Evolutionary conservation across 35 echinoderm and acorn worm species (phyloP).

Genomic region (Holothuria glaberrima): DNA sequence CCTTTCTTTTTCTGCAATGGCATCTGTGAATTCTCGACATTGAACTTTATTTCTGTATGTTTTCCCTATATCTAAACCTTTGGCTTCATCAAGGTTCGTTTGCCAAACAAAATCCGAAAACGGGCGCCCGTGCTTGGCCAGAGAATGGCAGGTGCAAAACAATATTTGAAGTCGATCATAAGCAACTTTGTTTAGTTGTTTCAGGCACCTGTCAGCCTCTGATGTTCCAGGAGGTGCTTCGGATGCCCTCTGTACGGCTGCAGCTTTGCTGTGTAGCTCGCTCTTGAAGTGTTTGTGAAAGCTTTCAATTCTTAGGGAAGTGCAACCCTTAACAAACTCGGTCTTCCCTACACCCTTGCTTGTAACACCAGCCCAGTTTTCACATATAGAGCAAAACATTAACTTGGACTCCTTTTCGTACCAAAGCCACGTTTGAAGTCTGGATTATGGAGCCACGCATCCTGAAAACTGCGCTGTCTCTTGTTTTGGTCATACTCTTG

Average conservation of each 20-base stretch:
- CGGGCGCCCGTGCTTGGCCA: conserved; percentile 1
- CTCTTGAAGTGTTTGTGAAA: conserved; percentile 18
- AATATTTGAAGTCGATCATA: conserved; percentile 2
- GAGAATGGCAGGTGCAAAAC: conserved; percentile 42
- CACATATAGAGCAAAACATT: background rate
- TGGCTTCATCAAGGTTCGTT: conserved; percentile 1
- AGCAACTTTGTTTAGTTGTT: conserved; percentile 20
- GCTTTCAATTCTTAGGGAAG: conserved; percentile 30
- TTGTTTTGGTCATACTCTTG: conserved; percentile 26
- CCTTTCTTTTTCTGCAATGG: conserved; percentile 39
- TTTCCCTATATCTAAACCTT: conserved; percentile 33
- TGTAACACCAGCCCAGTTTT: background rate
- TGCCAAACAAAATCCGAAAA: conserved; percentile 38
- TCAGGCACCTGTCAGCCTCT: background rate
- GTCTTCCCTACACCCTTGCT: background rate
- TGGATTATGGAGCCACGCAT: background rate
- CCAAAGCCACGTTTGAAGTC: conserved; percentile 16
- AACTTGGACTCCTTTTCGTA: background rate
- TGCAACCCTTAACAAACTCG: background rate
- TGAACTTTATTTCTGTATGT: conserved; percentile 8
- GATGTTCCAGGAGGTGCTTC: conserved; percentile 32
- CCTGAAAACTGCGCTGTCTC: conserved; percentile 19
- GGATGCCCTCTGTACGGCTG: background rate
- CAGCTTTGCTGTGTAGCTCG: background rate
- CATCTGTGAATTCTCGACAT: conserved; percentile 18